These are phyloP conservation scores for Thunnus albacares DNA, from an alignment of 2,797 vertebrate species.

Conservation along the genomic window DNA sequence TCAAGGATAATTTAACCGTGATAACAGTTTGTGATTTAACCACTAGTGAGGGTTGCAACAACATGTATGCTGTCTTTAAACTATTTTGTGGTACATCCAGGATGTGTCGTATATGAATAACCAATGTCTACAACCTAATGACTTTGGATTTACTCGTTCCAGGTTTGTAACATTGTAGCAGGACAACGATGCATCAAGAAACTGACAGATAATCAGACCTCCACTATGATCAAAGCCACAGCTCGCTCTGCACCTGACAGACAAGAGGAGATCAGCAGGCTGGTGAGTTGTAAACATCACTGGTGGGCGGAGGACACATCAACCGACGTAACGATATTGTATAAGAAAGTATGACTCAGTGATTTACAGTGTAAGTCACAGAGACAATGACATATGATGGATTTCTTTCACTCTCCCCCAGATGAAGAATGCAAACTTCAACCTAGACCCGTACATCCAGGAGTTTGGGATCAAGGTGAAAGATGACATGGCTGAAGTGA, in stretches of 20 bases:
- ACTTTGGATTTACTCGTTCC: constrained; percentile 29
- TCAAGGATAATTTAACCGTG: background rate
- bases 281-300: constrained; percentile 86
- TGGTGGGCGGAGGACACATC: constrained; percentile 8
- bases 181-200: constrained; percentile 99
- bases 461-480: constrained; percentile 99
- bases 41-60: background rate
- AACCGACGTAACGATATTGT: background rate
- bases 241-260: constrained; percentile 97
- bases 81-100: background rate
- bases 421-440: constrained; percentile 99
- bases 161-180: constrained; percentile 99
- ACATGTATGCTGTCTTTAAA: background rate
- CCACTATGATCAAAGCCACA: constrained; percentile 99
- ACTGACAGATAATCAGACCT: constrained; percentile 99
- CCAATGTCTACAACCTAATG: background rate
- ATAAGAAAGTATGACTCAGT: background rate
- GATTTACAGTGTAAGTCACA: constrained; percentile 1
- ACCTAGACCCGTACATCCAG: constrained; percentile 98
- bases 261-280: constrained; percentile 97
- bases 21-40: background rate
- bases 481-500: constrained; percentile 99
- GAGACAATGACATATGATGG: constrained; percentile 7
- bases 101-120: background rate
- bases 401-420: constrained; percentile 69